These are phyloP conservation scores for Lycaena phlaeas DNA, from an alignment of 2,888 invertebrate species.

Conservation along the genomic window DNA sequence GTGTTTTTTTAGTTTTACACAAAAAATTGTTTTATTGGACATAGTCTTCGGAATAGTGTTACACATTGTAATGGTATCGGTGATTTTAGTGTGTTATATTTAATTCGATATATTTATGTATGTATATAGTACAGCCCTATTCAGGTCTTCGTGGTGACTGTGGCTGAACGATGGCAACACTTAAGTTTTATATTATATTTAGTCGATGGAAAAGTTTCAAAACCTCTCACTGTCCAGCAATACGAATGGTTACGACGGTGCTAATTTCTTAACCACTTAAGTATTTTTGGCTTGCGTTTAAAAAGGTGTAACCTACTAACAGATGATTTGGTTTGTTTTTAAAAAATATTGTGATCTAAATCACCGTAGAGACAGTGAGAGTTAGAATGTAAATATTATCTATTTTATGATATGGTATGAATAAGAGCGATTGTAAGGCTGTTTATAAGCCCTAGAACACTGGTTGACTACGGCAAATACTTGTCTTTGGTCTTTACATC, in stretches of 20 bases:
- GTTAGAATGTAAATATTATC: slow-evolving; percentile 44
- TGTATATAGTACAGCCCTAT: not conserved
- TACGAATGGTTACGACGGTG: slow-evolving; percentile 35
- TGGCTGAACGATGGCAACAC: slow-evolving; percentile 3
- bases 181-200: slow-evolving; percentile 32
- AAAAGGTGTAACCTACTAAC: slow-evolving; percentile 3
- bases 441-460: slow-evolving; percentile 43
- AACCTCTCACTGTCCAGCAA: slow-evolving; percentile 50
- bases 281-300: not conserved
- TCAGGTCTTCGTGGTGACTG: slow-evolving; percentile 4
- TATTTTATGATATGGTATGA: slow-evolving; percentile 38
- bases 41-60: not conserved
- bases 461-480: slow-evolving; percentile 33
- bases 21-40: slow-evolving; percentile 4
- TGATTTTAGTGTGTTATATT: slow-evolving; percentile 1
- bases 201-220: slow-evolving; percentile 66
- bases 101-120: not conserved
- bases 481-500: slow-evolving; percentile 23
- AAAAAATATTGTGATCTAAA: not conserved
- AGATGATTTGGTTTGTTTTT: slow-evolving; percentile 2
- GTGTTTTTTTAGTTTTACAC: slow-evolving; percentile 9
- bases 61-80: slow-evolving; percentile 1
- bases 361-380: slow-evolving; percentile 44
- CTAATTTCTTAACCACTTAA: slow-evolving; percentile 29
- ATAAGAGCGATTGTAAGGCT: slow-evolving; percentile 45